Evolutionary conservation across 2,888 invertebrate species (phyloP), one percentile per base, ranked within the genome.

Genomic region (Drosophila paramelanica): DNA sequence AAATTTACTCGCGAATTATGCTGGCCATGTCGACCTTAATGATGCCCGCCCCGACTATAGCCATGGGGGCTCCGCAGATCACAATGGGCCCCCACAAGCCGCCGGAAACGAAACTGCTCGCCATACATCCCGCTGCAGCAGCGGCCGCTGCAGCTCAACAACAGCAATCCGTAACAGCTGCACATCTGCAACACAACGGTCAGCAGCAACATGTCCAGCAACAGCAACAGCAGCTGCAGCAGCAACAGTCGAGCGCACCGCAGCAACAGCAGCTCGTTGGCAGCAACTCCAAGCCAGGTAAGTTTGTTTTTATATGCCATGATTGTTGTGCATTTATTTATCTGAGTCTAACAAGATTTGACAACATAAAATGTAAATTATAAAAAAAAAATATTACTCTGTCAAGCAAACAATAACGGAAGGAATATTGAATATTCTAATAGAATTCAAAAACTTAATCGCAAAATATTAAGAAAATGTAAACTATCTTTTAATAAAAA

Each of bases 21-120:
- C 90, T 92, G 92, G 91, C 92, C 68, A 92, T 93, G 92, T 92
- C 92, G 89, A 92, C 93, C 82, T 84, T 93, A 79, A 93, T 93
- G 92, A 93, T 93, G 93, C 93, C 92, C 77, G 92, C 92, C 70
- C 92, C 92, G 77, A 92, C 92, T 73, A 92, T 93, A 90, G 90
- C 92, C 69, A 89, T 92, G 89, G 92, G 92, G 81, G 92, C 92
- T 68, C 92, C 93, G 67, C 92, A 92, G 88, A 90, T 93, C 64
- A 90, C 92, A 62, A 92, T 92, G 88, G 93, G 91, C 51, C 90
- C 91, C 58, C 92, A 93, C 81, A 93, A 93, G 88, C 92, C 93
- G 80, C 92, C 93, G 89, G 92, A 93, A 91, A 91, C 92, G 50
- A 93, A 93, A 86, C 77, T 93, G 61, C 82, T 93, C 49, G 92